Conservation (phyloP, 2,888 invertebrate species). For the Dromius quadrimaculatus region DNA sequence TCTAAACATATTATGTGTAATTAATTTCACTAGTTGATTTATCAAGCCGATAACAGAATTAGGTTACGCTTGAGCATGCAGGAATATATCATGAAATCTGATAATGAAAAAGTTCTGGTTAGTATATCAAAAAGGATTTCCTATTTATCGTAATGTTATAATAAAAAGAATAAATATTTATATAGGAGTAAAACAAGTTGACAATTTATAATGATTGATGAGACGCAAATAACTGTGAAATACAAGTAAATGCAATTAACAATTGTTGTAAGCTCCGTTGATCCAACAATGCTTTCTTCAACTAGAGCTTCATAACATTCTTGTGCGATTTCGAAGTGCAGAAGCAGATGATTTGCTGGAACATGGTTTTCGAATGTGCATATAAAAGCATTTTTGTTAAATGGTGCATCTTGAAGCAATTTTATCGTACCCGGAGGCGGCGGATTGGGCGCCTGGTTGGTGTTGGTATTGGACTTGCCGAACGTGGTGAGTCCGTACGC, state of each 20-base stretch:
- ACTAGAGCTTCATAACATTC: constrained; percentile 6
- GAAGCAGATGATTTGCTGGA: not conserved
- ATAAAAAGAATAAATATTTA: too few species aligned
- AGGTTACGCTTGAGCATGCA: constrained; percentile 33
- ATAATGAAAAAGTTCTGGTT: constrained; percentile 13
- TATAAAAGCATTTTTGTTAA: not conserved
- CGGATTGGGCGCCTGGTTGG: constrained; percentile 56
- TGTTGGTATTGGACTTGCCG: constrained; percentile 62
- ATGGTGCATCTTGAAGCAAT: not conserved
- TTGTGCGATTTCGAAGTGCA: not conserved
- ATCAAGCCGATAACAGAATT: constrained; percentile 12
- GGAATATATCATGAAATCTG: constrained; percentile 23
- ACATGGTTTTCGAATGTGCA: not conserved
- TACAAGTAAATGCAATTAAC: too few species aligned
- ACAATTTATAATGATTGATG: too few species aligned
- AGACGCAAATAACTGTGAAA: too few species aligned
- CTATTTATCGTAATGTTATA: too few species aligned
- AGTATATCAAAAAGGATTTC: not conserved
- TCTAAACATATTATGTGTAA: constrained; percentile 25
- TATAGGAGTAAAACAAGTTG: too few species aligned
- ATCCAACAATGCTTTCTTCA: constrained; percentile 28
- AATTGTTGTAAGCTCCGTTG: constrained; percentile 39
- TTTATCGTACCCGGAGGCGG: constrained; percentile 61
- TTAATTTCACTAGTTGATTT: constrained; percentile 31
- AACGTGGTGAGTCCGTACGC: constrained; percentile 66